Percentiles rank a stretch among this genome's conserved stretches.
phyloP scores from a whole-genome alignment of 2,113 vertebrate genomes.

The Pholis gunnellus region DNA sequence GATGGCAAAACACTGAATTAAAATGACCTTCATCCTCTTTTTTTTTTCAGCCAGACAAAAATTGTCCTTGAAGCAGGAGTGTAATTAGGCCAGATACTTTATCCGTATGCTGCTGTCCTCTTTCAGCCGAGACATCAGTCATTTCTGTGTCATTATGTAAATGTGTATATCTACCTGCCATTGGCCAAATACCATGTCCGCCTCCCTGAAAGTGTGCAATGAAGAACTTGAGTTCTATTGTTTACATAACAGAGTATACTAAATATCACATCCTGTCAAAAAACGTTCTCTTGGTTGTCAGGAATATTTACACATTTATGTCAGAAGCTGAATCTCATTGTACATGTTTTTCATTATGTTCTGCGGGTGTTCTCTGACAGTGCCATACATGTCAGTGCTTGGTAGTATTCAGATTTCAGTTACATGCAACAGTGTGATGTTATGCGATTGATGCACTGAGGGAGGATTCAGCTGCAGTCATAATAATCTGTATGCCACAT shows the following conservation, averaged over 20 bases:
- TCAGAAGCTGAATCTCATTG: neutral
- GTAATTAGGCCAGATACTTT: constrained; percentile 58
- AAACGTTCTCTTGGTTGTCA: neutral
- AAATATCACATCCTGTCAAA: constrained; percentile 1
- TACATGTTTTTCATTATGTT: neutral
- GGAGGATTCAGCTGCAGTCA: neutral
- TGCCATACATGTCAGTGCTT: neutral
- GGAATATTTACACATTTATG: constrained; percentile 4
- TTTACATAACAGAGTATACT: constrained; percentile 7
- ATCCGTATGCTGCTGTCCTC: constrained; percentile 10
- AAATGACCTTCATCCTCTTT: constrained; percentile 61
- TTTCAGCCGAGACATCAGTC: constrained; percentile 5
- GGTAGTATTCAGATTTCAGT: neutral
- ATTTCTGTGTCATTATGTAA: constrained; percentile 12
- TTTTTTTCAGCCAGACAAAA: constrained; percentile 27
- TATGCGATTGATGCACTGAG: neutral
- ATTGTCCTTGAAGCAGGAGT: constrained; percentile 54
- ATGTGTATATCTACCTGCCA: neutral
- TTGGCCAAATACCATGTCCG: neutral
- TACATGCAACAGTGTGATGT: neutral
- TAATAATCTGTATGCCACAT: neutral
- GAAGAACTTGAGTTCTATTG: neutral
- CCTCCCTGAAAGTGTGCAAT: neutral
- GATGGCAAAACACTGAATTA: constrained; percentile 57
- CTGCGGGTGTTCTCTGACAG: neutral